Base-by-base conservation (phyloP, 2,888 invertebrate genomes). In the Steinernema hermaphroditum region DNA sequence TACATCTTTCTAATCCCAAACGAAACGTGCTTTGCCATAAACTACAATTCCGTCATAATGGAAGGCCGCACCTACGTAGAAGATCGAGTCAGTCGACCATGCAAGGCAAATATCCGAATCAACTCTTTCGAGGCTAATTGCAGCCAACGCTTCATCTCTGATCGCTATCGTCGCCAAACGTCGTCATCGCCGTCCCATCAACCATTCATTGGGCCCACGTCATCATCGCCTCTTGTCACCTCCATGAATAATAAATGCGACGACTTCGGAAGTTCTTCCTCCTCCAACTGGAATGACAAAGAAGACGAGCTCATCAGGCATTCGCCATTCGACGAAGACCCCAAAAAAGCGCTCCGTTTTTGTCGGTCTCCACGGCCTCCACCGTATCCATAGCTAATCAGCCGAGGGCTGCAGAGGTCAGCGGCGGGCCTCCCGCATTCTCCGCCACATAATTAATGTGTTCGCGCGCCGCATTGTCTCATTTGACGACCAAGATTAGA, bases 391-490 rank as follows among this genome's bases (percentile, higher is more conserved):
- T 46, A 4, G 46, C 46, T 46, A 46, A 46, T 46, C 46, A 46
- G 46, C 22, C n/a, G 16, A 19, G n/a, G 8, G 46, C n/a, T n/a
- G 46, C 16, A 62, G 32, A 62, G 62, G 62, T 62, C 32, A 62
- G 22, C 32, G 27, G 27, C 29, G 62, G 54, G 32, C 62, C 62
- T 62, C 62, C 62, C 62, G 62, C 32, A 62, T 62, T 62, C 62
- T 62, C 46, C 46, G 46, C 46, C 9, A 2, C 46, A 62, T 62
- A 62, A 62, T 62, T 62, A 62, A 62, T 62, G 62, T 32, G 32
- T 32, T 62, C 62, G 50, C 50, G 50, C 50, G 50, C 8, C 50
- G 62, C 62, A 62, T 62, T 62, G 62, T 62, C 62, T 29, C 62
- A 62, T 62, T 62, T 29, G 34, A 34, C 62, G 62, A 50, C 22